phyloP scores from a whole-genome alignment of 2,113 vertebrate genomes.

The Entomyzon cyanotis region DNA sequence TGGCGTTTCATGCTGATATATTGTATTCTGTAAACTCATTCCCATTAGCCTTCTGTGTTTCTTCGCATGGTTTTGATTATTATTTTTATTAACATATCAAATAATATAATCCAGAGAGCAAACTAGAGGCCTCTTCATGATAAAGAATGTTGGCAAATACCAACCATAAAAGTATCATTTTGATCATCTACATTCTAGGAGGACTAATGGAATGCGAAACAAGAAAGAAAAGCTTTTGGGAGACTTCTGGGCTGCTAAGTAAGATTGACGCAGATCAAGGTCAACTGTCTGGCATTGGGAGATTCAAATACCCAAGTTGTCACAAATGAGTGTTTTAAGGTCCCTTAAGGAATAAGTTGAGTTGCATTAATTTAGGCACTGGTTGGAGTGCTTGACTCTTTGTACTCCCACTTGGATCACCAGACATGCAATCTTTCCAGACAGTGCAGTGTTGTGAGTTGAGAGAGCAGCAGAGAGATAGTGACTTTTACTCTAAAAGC shows the following conservation, averaged over 20 bases:
- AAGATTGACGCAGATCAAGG: background rate
- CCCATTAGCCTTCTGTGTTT: background rate
- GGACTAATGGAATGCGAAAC: background rate
- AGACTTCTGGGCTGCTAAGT: background rate
- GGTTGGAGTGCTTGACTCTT: background rate
- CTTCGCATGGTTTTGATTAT: background rate
- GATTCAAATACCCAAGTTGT: background rate
- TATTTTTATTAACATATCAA: background rate
- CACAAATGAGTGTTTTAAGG: rapidly evolving
- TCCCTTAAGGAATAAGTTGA: background rate
- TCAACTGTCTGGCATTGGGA: background rate
- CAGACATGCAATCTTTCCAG: background rate
- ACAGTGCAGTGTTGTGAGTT: background rate
- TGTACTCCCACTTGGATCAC: background rate
- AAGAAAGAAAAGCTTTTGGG: background rate
- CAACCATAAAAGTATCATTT: background rate
- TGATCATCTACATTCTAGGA: background rate
- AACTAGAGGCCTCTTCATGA: background rate
- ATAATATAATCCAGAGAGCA: background rate
- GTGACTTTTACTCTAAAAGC: background rate
- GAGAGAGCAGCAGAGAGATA: background rate
- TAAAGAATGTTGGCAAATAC: background rate
- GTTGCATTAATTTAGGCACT: background rate
- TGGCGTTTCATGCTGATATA: background rate
- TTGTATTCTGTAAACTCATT: background rate